Percentiles rank a stretch among this genome's conserved stretches.
Conservation (phyloP, 1,140 invertebrate genomes). For the Myzus persicae region DNA sequence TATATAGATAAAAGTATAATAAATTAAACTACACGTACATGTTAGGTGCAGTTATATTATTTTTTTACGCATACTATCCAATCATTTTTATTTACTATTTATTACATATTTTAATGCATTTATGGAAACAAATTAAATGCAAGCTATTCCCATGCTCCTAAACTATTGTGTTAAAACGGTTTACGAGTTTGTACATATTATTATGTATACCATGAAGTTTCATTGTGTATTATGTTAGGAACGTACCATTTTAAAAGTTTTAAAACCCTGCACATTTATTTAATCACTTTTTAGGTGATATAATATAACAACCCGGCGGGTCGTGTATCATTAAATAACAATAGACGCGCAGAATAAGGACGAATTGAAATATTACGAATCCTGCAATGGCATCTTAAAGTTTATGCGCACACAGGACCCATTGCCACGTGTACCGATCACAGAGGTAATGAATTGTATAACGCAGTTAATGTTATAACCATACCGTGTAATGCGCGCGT, state of each 20-base stretch:
- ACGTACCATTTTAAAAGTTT: not conserved
- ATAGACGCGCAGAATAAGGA: not conserved
- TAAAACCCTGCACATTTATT: not conserved
- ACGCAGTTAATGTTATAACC: not conserved
- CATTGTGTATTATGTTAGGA: not conserved
- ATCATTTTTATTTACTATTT: not conserved
- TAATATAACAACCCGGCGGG: not conserved
- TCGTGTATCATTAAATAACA: too few species aligned
- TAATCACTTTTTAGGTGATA: not conserved
- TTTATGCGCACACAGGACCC: too few species aligned
- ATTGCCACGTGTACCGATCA: not conserved
- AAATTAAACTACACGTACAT: not conserved
- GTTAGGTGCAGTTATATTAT: not conserved
- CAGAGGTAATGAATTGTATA: not conserved
- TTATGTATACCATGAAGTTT: not conserved
- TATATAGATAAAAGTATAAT: conserved; percentile 3
- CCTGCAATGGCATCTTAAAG: not conserved
- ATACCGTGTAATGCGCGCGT: too few species aligned
- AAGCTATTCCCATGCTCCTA: not conserved
- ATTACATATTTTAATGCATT: not conserved
- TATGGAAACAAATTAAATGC: conserved; percentile 4
- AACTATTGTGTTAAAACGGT: not conserved
- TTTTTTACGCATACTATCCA: not conserved
- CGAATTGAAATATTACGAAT: not conserved
- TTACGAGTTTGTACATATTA: not conserved